Evolutionary conservation across 1,140 invertebrate genomes (phyloP).

Genomic region (Caenorhabditis remanei): DNA sequence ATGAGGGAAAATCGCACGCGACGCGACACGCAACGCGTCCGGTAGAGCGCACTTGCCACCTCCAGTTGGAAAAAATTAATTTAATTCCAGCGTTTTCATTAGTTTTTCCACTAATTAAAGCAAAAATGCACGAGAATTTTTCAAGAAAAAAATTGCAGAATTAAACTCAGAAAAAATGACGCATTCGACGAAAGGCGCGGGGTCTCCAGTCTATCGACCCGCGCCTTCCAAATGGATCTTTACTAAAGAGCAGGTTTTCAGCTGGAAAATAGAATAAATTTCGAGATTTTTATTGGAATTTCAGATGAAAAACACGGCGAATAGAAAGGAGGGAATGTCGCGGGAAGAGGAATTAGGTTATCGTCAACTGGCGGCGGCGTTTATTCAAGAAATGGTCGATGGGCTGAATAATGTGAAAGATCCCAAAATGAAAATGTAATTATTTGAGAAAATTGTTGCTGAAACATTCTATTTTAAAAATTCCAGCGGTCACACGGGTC

Average conservation of each 20-base stretch:
- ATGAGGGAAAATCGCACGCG: neutral
- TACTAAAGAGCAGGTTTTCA: neutral
- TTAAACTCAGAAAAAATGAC: slow-evolving; percentile 35
- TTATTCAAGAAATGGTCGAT: slow-evolving; percentile 45
- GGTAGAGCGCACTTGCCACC: neutral
- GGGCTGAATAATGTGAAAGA: slow-evolving; percentile 29
- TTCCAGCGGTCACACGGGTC: slow-evolving; percentile 21
- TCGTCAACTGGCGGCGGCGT: slow-evolving; percentile 21
- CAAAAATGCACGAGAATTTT: neutral
- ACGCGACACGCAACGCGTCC: slow-evolving; percentile 26
- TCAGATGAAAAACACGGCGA: slow-evolving; percentile 29
- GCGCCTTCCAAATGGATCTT: slow-evolving; percentile 1
- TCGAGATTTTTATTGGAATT: neutral
- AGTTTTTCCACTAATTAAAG: neutral
- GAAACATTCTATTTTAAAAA: neutral
- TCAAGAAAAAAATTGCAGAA: neutral
- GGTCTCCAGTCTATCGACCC: neutral
- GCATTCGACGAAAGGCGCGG: neutral
- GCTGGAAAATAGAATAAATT: neutral
- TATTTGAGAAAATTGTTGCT: neutral
- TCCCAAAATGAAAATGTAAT: slow-evolving; percentile 44
- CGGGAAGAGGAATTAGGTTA: slow-evolving; percentile 14
- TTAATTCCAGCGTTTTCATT: neutral
- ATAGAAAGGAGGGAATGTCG: slow-evolving; percentile 4
- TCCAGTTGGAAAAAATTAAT: slow-evolving; percentile 22